Evolutionary conservation across 2,797 vertebrate species (phyloP).

Genomic region (Galaxias olidus): DNA sequence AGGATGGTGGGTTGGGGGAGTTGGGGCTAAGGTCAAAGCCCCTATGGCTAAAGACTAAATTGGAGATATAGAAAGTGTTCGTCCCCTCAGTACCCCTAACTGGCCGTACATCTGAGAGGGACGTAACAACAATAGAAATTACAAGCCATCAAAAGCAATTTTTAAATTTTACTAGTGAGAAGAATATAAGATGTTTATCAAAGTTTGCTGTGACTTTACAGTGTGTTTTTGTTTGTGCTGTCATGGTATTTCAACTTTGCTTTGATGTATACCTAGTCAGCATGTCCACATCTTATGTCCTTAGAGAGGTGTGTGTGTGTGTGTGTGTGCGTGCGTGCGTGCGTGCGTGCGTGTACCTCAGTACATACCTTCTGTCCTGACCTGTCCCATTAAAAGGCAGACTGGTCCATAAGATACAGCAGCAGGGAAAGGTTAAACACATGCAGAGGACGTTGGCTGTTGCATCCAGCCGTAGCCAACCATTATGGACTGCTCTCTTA

Average conservation of each 20-base stretch:
- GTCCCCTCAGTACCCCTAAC: too few species aligned
- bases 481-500: conserved; percentile 33
- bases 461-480: conserved; percentile 30
- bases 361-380: conserved; percentile 17
- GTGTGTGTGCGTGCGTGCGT: neutral
- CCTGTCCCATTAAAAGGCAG: conserved; percentile 29
- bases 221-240: too few species aligned
- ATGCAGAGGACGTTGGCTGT: conserved; percentile 41
- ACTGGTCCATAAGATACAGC: conserved; percentile 31
- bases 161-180: too few species aligned
- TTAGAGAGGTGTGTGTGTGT: neutral
- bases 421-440: conserved; percentile 53
- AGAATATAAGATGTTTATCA: too few species aligned
- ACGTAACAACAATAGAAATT: too few species aligned
- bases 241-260: neutral
- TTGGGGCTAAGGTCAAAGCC: too few species aligned
- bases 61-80: too few species aligned
- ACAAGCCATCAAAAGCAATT: too few species aligned
- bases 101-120: too few species aligned
- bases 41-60: too few species aligned
- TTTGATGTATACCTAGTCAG: neutral
- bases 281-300: neutral
- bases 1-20: too few species aligned
- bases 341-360: neutral
- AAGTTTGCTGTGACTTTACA: too few species aligned